Percentiles rank a stretch among this genome's conserved stretches.
These are phyloP conservation scores for Anolis carolinensis DNA, from an alignment of 2,113 vertebrate genomes.

Conservation along the genomic window DNA sequence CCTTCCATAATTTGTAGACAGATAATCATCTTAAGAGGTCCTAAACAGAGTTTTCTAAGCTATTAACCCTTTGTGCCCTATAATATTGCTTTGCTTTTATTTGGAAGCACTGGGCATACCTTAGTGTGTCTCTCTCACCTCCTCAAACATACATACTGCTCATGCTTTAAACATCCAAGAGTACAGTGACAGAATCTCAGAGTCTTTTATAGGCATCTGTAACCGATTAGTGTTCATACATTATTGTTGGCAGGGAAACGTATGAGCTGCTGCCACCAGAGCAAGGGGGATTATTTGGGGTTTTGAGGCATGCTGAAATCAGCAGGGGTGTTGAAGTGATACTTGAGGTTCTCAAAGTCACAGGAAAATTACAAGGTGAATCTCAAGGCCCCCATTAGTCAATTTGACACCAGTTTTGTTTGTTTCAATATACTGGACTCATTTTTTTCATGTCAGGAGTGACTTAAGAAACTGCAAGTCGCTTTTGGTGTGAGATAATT, in stretches of 20 bases:
- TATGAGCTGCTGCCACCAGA: constrained; percentile 33
- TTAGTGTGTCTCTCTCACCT: constrained; percentile 54
- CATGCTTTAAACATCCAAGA: too few species aligned
- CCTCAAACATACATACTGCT: too few species aligned
- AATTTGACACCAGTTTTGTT: background rate
- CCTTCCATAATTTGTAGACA: background rate
- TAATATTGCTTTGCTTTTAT: background rate
- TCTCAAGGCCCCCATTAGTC: background rate
- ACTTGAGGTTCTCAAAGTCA: constrained; percentile 44
- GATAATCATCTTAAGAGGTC: background rate
- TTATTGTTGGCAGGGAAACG: constrained; percentile 57
- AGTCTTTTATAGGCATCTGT: constrained; percentile 59
- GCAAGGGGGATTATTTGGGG: constrained; percentile 14
- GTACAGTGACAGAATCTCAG: background rate
- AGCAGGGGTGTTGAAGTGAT: constrained; percentile 36
- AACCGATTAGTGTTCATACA: constrained; percentile 57
- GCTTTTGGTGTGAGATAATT: too few species aligned
- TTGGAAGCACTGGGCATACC: constrained; percentile 51
- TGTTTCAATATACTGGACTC: background rate
- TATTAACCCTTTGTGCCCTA: background rate
- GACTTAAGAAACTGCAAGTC: too few species aligned
- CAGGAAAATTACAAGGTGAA: background rate
- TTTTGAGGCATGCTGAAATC: constrained; percentile 49
- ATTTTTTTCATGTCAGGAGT: too few species aligned
- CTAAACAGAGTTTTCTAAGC: background rate